Evolutionary conservation across 2,888 invertebrate genomes (phyloP).

Genomic region (Venusia cambrica): DNA sequence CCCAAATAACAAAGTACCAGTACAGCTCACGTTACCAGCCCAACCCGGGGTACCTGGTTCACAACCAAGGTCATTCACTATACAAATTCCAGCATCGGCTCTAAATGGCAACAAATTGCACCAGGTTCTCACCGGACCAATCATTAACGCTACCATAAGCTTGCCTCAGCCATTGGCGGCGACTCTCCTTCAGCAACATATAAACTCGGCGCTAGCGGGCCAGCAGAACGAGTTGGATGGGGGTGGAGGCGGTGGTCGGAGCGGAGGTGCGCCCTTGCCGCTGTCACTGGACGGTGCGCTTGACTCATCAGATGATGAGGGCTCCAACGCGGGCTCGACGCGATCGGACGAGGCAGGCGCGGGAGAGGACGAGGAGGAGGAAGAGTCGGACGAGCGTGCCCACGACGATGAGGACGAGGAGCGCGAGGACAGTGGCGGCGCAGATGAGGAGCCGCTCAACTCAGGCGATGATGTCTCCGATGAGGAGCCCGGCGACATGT

Average conservation of each 20-base stretch:
- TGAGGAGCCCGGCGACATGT: slow-evolving; percentile 95
- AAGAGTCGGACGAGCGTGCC: slow-evolving; percentile 84
- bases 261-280: slow-evolving; percentile 66
- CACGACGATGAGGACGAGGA: slow-evolving; percentile 86
- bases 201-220: slow-evolving; percentile 87
- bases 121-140: slow-evolving; percentile 90
- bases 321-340: slow-evolving; percentile 82
- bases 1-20: slow-evolving; percentile 72
- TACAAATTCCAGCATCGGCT: slow-evolving; percentile 93
- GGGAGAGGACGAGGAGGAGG: slow-evolving; percentile 88
- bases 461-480: slow-evolving; percentile 99
- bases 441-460: slow-evolving; percentile 94
- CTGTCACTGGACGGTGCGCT: slow-evolving; percentile 83
- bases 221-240: slow-evolving; percentile 74
- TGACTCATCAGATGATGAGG: slow-evolving; percentile 88
- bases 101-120: slow-evolving; percentile 86
- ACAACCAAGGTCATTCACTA: slow-evolving; percentile 89
- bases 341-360: slow-evolving; percentile 86
- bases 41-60: slow-evolving; percentile 87
- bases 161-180: slow-evolving; percentile 91
- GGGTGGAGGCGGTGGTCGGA: slow-evolving; percentile 71
- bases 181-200: slow-evolving; percentile 92
- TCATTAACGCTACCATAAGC: slow-evolving; percentile 94
- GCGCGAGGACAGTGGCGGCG: slow-evolving; percentile 84
- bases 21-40: slow-evolving; percentile 90